Evolutionary conservation across 2,113 vertebrate species (phyloP).

Genomic region (Agapornis roseicollis): DNA sequence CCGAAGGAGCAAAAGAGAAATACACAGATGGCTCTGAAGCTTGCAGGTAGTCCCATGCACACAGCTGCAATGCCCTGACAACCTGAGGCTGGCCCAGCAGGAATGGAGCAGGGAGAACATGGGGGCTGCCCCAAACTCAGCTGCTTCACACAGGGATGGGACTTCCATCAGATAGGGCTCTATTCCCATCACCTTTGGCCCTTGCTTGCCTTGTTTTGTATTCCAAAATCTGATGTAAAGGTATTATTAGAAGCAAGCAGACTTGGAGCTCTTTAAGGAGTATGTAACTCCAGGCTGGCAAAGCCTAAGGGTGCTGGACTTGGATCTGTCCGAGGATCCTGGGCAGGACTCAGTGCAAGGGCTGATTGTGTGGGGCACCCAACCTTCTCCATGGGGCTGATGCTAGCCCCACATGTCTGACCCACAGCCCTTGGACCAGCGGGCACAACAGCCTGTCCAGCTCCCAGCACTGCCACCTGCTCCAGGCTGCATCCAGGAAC

Average conservation of each 20-base stretch:
- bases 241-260: background rate
- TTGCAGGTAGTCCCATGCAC: fast-evolving
- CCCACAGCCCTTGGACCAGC: background rate
- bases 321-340: fast-evolving
- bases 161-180: background rate
- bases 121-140: fast-evolving
- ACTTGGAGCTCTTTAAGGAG: background rate
- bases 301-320: background rate
- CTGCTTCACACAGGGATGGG: fast-evolving
- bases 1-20: background rate
- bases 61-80: background rate
- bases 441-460: fast-evolving
- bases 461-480: background rate
- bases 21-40: background rate
- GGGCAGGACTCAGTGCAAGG: background rate
- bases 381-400: background rate
- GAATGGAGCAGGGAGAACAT: fast-evolving
- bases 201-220: background rate
- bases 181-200: fast-evolving
- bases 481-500: background rate
- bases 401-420: fast-evolving
- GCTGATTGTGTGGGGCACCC: background rate
- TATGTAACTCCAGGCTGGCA: background rate
- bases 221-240: background rate
- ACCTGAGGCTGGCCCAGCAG: background rate